Base-by-base conservation (phyloP, 2,797 vertebrate genomes). In the Euphonia xanthogaster region DNA sequence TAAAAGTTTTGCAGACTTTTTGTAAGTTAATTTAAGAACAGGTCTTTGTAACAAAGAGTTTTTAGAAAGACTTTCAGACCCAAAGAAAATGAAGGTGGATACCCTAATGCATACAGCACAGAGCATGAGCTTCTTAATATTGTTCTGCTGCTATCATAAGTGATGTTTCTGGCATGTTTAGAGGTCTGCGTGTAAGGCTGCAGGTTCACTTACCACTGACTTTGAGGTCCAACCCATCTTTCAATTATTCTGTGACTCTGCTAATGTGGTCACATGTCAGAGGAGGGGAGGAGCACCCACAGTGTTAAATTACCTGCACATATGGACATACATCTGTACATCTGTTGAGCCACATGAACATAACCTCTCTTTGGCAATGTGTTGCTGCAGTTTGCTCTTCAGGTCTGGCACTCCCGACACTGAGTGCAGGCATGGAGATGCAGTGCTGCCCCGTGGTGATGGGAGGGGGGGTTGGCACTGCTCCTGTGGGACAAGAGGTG, bases 241-340 rank as follows among this genome's bases (percentile, higher is more conserved):
- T 67, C 84, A 67, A 9, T 88, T 86, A 58, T 14, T n/a, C 66
- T 11, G 11, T 55, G 86, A 77, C n/a, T 67, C 67, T 81, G 62
- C 62, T 88, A 40, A 80, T 78, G 33, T 68, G 58, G 31, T 71
- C 5, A 1, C 50, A 40, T 35, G 40, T 81, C 54, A 68, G 48
- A 50, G 55, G 42, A 77, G 54, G n/a, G 63, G 66, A 78, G 58
- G 66, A 84, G 62, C 62, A 61, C 54, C 11, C 13, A 0, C 27
- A 51, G 80, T 58, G 25, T 86, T 88, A 72, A 45, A 82, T 96
- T 90, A 44, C 76, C 70, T 68, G 79, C 61, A 28, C 78, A 55
- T 85, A 90, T 53, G 76, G 91, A 55, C 37, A 6, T 39, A 50
- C 45, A 50, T 78, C 66, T 57, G 45, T 57, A 35, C 67, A 25